phyloP scores from a whole-genome alignment of 2,888 invertebrate genomes.

The Petrolisthes cinctipes region DNA sequence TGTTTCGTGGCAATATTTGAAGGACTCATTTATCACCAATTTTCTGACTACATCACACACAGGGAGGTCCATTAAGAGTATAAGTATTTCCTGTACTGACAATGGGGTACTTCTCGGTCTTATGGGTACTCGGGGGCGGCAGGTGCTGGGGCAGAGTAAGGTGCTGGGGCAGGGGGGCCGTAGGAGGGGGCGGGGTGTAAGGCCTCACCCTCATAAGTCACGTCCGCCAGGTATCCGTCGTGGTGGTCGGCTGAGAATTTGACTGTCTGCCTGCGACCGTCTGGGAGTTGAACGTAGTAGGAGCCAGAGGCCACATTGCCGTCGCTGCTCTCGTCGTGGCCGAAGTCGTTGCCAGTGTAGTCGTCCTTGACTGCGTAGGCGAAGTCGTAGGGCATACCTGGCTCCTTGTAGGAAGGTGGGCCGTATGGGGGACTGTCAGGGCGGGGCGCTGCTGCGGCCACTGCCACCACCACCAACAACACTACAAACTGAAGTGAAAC shows the following conservation, averaged over 20 bases:
- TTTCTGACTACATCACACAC: too few relatives aligned
- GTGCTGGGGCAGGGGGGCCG: constrained; percentile 7
- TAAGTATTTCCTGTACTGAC: too few relatives aligned
- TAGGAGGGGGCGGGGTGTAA: constrained; percentile 56
- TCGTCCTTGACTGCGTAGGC: constrained; percentile 61
- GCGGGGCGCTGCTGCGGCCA: constrained; percentile 37
- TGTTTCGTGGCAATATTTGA: too few relatives aligned
- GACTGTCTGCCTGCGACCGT: constrained; percentile 58
- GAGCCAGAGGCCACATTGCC: constrained; percentile 52
- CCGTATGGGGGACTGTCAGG: constrained; percentile 48
- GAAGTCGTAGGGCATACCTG: constrained; percentile 62
- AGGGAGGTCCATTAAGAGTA: too few relatives aligned
- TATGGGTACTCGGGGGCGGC: too few relatives aligned
- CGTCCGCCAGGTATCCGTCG: constrained; percentile 54
- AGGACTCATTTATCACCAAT: too few relatives aligned
- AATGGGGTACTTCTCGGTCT: too few relatives aligned
- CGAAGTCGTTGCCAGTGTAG: constrained; percentile 62
- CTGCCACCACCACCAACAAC: constrained; percentile 34
- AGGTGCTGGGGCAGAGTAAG: too few relatives aligned
- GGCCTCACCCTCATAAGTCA: constrained; percentile 65
- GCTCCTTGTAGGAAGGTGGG: constrained; percentile 48
- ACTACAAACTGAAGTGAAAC: neutral
- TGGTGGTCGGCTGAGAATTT: constrained; percentile 58
- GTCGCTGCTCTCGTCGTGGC: constrained; percentile 57
- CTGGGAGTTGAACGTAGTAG: constrained; percentile 60